Evolutionary conservation across 2,113 vertebrate species (phyloP), one percentile per base, ranked within the genome.

Genomic region (Machaerirhynchus nigripectus): DNA sequence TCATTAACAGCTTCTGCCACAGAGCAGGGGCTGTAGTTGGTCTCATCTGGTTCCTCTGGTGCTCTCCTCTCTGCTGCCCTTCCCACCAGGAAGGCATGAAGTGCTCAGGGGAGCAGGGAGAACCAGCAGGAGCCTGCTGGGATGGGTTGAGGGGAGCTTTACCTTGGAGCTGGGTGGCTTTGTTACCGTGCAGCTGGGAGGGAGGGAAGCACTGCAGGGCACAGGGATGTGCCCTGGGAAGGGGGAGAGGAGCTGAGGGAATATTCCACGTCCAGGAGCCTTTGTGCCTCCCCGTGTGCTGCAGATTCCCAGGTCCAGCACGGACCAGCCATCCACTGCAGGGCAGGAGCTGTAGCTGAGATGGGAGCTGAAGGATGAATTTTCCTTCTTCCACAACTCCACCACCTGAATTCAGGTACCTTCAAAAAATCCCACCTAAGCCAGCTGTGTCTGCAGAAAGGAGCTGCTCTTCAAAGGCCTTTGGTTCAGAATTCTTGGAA

Each of bases 301-400:
- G 31, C 18, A 4, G 5, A 5, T 37, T 31, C 42, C 18, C 31
- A 30, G 26, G 10, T 18, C 5, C 15, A 1, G 5, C 15, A 1
- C 1, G 22, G 71, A 27, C 44, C 3, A 0, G 20, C 13, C 3
- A 1, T 12, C 76, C 5, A 0, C 42, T 17, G 68, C 81, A 21
- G 49, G 6, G 4, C 31, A 5, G 53, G 3, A 20, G 60, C 47
- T 55, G 9, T 7, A 19, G 13, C 65, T 14, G 31, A 30, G 31
- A 4, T 21, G 12, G 39, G 44, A 79, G 22, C 44, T 39, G 16
- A 50, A 15, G 61, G 47, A 15, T 33, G n/a, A 10, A 15, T 68
- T 61, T 52, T 44, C 69, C 35, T 44, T 33, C 46, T 61, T 42
- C 57, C 44, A 10, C 28, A 74, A 2, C 46, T 70, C n/a, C 26